These are phyloP conservation scores for Channallabes apus DNA, from an alignment of 2,797 vertebrate species.

Conservation along the genomic window DNA sequence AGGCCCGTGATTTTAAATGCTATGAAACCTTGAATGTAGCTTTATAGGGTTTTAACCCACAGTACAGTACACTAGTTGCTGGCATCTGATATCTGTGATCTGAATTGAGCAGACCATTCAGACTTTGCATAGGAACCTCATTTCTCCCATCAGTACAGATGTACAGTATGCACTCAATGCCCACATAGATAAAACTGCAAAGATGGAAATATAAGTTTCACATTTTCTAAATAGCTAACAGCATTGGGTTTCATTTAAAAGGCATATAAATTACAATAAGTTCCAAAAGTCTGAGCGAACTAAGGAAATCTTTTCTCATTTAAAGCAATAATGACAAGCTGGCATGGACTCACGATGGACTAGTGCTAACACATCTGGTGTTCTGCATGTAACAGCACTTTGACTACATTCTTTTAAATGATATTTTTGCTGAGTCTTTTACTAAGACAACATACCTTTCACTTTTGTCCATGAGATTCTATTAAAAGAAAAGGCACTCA, in stretches of 20 bases:
- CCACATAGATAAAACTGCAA: background rate
- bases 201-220: background rate
- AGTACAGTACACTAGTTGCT: background rate
- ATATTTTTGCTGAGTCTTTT: no score
- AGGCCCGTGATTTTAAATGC: slow-evolving; percentile 2
- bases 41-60: background rate
- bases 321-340: no score
- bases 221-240: background rate
- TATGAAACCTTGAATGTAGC: background rate
- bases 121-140: slow-evolving; percentile 2
- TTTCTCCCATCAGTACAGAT: background rate
- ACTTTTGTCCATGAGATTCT: no score
- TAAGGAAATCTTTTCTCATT: background rate
- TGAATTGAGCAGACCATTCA: background rate
- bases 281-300: background rate
- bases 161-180: background rate
- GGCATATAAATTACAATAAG: background rate
- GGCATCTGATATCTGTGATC: slow-evolving; percentile 1
- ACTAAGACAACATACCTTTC: no score
- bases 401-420: no score
- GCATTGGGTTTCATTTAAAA: background rate
- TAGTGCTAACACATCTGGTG: no score
- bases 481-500: no score
- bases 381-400: no score
- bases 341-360: no score